Percentiles rank a stretch among this genome's conserved stretches.
Evolutionary conservation across 2,888 invertebrate species (phyloP).

Genomic region (Eristalinus aeneus): DNA sequence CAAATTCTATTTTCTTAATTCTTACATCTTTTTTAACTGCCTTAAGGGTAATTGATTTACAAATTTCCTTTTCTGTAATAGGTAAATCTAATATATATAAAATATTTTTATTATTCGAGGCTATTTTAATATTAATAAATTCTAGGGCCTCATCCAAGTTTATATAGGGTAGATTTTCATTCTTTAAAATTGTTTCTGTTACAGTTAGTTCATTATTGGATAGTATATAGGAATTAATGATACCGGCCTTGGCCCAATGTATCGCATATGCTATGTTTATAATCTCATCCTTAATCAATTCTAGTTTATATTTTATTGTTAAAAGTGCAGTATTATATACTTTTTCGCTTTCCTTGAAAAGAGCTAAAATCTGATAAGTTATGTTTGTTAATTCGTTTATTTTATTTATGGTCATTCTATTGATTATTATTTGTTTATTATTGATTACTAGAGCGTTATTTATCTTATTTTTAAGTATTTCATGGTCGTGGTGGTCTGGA

Average conservation of each 20-base stretch:
- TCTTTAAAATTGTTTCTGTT: constrained; percentile 25
- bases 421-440: not conserved
- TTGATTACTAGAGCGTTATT: not conserved
- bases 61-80: constrained; percentile 23
- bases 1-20: constrained; percentile 8
- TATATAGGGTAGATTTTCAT: constrained; percentile 37
- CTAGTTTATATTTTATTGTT: constrained; percentile 29
- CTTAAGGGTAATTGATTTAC: constrained; percentile 31
- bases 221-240: constrained; percentile 33
- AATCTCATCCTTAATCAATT: constrained; percentile 37
- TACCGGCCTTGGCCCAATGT: constrained; percentile 36
- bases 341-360: no score
- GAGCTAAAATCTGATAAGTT: not conserved
- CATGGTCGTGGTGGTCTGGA: not conserved
- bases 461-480: constrained; percentile 1
- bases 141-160: constrained; percentile 63
- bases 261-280: constrained; percentile 37
- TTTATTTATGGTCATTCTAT: not conserved
- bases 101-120: constrained; percentile 30
- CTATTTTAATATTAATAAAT: not conserved
- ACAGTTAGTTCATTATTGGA: constrained; percentile 35
- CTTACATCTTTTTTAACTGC: constrained; percentile 34
- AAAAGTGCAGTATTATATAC: no score
- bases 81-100: constrained; percentile 50
- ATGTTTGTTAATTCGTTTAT: not conserved